A percentile compares a stretch with the other conserved stretches of the same genome.
Conservation (phyloP, 2,797 vertebrate species). For the Gadopsis marmoratus region DNA sequence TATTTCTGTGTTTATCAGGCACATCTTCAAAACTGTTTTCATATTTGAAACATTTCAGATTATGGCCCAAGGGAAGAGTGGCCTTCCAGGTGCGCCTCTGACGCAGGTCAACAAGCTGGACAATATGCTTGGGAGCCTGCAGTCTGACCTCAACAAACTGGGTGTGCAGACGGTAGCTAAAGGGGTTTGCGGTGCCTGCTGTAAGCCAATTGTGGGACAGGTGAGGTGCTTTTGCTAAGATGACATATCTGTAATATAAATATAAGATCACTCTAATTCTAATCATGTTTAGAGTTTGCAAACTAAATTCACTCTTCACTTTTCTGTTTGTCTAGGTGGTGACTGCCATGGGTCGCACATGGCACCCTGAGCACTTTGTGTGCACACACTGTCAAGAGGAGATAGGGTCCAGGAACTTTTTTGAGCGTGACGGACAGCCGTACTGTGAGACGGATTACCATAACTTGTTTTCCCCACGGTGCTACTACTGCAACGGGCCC, state of each 20-base stretch:
- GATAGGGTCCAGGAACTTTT: constrained; percentile 97
- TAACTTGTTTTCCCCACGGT: constrained; percentile 95
- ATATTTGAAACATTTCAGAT: constrained; percentile 82
- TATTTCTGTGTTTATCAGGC: background rate
- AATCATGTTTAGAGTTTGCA: background rate
- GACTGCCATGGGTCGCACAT: constrained; percentile 96
- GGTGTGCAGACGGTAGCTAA: constrained; percentile 96
- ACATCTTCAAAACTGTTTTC: constrained; percentile 49
- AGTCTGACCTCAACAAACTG: constrained; percentile 95
- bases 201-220: constrained; percentile 97
- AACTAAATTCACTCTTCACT: background rate
- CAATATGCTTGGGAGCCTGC: constrained; percentile 96
- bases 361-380: constrained; percentile 98
- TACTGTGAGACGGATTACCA: constrained; percentile 98
- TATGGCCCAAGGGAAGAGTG: constrained; percentile 91
- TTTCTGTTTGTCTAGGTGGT: constrained; percentile 86
- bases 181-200: constrained; percentile 97
- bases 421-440: constrained; percentile 94
- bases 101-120: constrained; percentile 97
- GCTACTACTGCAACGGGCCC: constrained; percentile 97
- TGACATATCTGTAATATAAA: background rate
- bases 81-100: constrained; percentile 81
- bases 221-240: constrained; percentile 71
- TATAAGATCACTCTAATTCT: background rate
- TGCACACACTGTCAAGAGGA: constrained; percentile 98